Base-by-base conservation (phyloP, 1,140 invertebrate genomes). In the Dicyema japonicum region DNA sequence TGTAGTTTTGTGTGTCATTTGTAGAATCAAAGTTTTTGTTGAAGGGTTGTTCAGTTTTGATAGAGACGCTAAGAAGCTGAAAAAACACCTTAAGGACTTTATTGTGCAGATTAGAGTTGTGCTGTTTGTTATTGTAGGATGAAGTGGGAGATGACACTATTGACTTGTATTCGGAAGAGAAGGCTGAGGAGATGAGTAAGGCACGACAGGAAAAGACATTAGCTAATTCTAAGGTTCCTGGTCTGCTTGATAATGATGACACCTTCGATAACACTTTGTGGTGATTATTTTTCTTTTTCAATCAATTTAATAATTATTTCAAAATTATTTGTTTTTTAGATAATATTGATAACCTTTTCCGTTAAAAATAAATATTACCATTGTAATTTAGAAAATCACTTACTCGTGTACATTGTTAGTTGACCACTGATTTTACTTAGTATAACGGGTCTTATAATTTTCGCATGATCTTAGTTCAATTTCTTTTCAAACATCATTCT, bases 31-130 rank as follows among this genome's bases (percentile, higher is more conserved):
- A 55, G 72, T 97, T 33, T 92, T 80, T 36, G 78, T 94, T 18
- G 74, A 88, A 52, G 88, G 88, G 29, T 64, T 94, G 46, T 90
- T 94, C 43, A 78, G 85, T 58, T 63, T 90, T 40, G 64, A 97
- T 57, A 72, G 82, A 56, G 72, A 92, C 52, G 69, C 90, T 38
- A 60, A 67, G 34, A 70, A 67, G 30, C 94, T 97, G 54, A 92
- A 90, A 49, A 85, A 97, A 52, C 85, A 97, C 60, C 60, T 97
- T 24, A 63, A 85, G 60, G 88, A 97, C 57, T 97, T 97, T 56
- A 63, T 97, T 35, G 80, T 97, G 36, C 82, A 94, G 58, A 94
- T 97, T 47, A 69, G 78, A 54, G 82, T 21, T 8, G 19, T 21
- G n/a, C 8, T 21, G 8, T 35, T 32, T 39, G 38, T 30, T 42